Evolutionary conservation across 2,888 invertebrate species (phyloP), one percentile per base, ranked within the genome.

Genomic region (Andrena minutula): DNA sequence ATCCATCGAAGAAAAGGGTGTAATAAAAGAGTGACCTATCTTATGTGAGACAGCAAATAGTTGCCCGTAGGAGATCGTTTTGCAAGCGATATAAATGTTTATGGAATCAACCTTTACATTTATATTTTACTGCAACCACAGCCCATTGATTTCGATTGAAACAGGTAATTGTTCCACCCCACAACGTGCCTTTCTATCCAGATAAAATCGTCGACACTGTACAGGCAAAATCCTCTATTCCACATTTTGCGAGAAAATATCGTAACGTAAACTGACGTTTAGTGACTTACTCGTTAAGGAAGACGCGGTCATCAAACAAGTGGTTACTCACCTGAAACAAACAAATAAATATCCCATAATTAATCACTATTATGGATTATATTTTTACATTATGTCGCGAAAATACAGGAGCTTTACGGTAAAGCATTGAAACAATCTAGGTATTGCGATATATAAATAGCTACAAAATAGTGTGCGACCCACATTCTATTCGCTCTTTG

Each of bases 301-400:
- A 58, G n/a, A 56, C 23, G 3, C 2, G 5, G 12, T 4, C 41
- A 0, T 12, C 7, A n/a, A 16, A 26, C 7, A 16, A 53, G 68
- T 60, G 2, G 10, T n/a, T 78, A 84, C 84, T 86, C 86, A 86
- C 86, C 86, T 86, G 77, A 75, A 86, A 86, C 80, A 86, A 73
- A 61, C 35, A 75, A 79, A 69, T 30, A 32, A 51, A 47, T 20
- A 23, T 8, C 10, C 12, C 3, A 26, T 72, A 58, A 64, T 49
- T 47, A 58, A 23, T 1, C 2, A 26, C 10, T 5, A 16, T 20
- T 23, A 16, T 0, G 1, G 7, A 28, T 41, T 49, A 26, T 7
- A 8, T 32, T 30, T 51, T n/a, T 41, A 41, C 16, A 41, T 12
- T 12, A 41, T 4, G 41, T 41, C 41, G 41, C 41, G 3, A 41